Base-by-base conservation (phyloP, 2,888 invertebrate genomes). In the Cerastoderma edule region DNA sequence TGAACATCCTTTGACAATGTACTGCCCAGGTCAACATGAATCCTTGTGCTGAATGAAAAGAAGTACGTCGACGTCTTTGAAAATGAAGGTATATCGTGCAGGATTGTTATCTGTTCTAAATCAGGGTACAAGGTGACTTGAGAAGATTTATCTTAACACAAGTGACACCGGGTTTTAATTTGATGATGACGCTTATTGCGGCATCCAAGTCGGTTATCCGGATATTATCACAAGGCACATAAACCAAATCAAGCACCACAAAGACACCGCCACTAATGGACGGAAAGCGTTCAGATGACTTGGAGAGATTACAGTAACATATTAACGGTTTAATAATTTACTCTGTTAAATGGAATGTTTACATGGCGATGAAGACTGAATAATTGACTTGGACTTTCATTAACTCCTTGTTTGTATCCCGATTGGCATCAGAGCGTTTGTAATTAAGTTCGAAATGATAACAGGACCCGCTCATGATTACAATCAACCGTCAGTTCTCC, bases 321-420 rank as follows among this genome's bases (percentile, higher is more conserved):
- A 57, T 57, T 57, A 57, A 27, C 57, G 30, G 57, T 10, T 57
- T 57, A 57, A 57, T 57, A 57, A 57, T 57, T 57, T 32, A 57
- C 57, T 33, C 57, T 57, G 57, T 57, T 24, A 57, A 73, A 73
- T 73, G 67, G 67, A 73, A 68, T 73, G 64, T 73, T 73, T 73
- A 73, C 73, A 65, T 68, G 67, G 54, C 35, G 33, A 35, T 64
- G 65, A 54, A 63, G 63, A 53, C 56, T 63, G 68, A 46, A 56
- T 68, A 68, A 68, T 68, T 68, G 67, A 64, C 54, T 68, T 30
- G 50, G 67, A 57, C 44, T 64, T 74, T 68, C 74, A 68, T 68
- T 74, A 53, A 48, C 39, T 66, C 24, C 22, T 44, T 75, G 64
- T 75, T 75, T 75, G 75, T 67, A 39, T 66, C 50, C 27, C n/a